phyloP scores from a whole-genome alignment of 35 echinoderm and acorn worm species.

The Lytechinus pictus region DNA sequence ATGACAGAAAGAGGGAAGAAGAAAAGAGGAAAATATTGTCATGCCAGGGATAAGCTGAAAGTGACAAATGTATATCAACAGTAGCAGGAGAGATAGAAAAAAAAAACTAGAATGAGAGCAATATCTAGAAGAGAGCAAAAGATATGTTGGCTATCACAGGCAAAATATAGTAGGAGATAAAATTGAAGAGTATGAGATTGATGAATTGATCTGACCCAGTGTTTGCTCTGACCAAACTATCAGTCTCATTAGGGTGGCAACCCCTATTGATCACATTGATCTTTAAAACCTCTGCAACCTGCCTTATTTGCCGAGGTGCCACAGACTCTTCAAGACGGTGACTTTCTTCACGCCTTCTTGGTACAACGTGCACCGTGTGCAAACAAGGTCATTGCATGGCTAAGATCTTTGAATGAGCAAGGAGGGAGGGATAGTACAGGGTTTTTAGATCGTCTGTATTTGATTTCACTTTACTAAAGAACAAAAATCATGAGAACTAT shows the following conservation, averaged over 20 bases:
- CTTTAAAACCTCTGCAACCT: not conserved
- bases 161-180: not conserved
- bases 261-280: conserved; percentile 18
- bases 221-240: conserved; percentile 2
- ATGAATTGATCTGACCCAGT: not conserved
- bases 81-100: too few species aligned
- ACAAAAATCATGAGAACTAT: too few species aligned
- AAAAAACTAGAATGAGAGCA: too few species aligned
- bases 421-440: not conserved
- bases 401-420: not conserved
- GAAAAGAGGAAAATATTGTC: not conserved
- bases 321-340: not conserved
- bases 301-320: not conserved
- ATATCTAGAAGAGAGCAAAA: too few species aligned
- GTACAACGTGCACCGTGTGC: not conserved
- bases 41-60: too few species aligned
- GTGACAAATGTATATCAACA: too few species aligned
- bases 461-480: too few species aligned
- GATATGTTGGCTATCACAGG: not conserved
- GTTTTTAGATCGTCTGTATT: not conserved
- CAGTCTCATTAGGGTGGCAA: conserved; percentile 16
- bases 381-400: not conserved
- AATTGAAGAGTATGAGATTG: not conserved
- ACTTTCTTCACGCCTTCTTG: conserved; percentile 8
- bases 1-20: not conserved